A percentile compares a stretch with the other conserved stretches of the same genome.
phyloP scores from a whole-genome alignment of 2,797 vertebrate genomes.

The Sebastes trivittatus region DNA sequence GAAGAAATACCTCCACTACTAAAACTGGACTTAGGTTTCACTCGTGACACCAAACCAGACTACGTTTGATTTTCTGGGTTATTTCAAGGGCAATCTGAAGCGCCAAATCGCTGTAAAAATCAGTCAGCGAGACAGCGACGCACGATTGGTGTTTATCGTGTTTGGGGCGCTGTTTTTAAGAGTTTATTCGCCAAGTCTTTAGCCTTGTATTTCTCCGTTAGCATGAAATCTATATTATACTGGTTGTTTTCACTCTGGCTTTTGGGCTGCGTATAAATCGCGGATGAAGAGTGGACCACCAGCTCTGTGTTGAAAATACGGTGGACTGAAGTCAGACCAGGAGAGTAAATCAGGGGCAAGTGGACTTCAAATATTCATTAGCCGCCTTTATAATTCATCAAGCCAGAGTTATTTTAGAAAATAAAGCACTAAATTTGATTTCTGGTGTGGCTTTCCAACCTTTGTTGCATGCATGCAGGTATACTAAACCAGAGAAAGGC shows the following conservation, averaged over 20 bases:
- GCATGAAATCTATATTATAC: conserved; percentile 36
- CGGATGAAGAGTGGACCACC: conserved; percentile 55
- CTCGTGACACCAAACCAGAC: conserved; percentile 40
- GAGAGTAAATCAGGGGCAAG: conserved; percentile 7
- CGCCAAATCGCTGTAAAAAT: conserved; percentile 41
- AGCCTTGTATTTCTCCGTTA: conserved; percentile 38
- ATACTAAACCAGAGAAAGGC: neutral
- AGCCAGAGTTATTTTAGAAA: neutral
- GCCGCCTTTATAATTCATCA: neutral
- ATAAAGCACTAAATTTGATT: neutral
- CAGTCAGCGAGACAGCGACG: conserved; percentile 36
- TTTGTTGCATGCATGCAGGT: neutral
- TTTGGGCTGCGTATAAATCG: conserved; percentile 34
- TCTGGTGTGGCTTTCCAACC: neutral
- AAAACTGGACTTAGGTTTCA: conserved; percentile 63
- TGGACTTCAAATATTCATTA: conserved; percentile 8
- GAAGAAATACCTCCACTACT: conserved; percentile 53
- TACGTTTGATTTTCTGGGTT: conserved; percentile 49
- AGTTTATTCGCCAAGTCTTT: neutral
- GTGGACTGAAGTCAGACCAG: neutral
- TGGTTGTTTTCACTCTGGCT: conserved; percentile 44
- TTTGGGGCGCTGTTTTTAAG: conserved; percentile 17
- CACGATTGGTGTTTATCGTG: conserved; percentile 49
- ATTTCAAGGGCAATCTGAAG: conserved; percentile 39
- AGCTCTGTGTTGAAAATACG: neutral